phyloP scores from a whole-genome alignment of 2,113 vertebrate species.

The Pseudorasbora parva region DNA sequence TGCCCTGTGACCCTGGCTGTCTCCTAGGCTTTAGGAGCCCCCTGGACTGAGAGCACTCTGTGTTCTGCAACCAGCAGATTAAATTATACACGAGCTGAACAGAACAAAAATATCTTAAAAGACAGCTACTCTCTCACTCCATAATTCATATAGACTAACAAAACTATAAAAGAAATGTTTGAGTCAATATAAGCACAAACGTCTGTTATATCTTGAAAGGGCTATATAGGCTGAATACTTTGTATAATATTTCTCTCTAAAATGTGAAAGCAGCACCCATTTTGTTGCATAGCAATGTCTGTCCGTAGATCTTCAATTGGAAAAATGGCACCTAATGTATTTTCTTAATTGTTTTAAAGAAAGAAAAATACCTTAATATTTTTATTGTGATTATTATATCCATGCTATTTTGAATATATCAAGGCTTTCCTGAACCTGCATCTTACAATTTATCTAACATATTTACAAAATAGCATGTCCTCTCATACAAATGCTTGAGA shows the following conservation, averaged over 20 bases:
- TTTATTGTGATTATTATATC: too few relatives aligned
- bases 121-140: slow-evolving; percentile 19
- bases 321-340: neutral
- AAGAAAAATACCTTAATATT: neutral
- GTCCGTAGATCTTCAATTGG: neutral
- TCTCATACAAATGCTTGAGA: neutral
- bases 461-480: neutral
- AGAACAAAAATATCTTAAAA: slow-evolving; percentile 75
- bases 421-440: neutral
- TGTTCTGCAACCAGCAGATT: slow-evolving; percentile 65
- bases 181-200: neutral
- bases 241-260: neutral
- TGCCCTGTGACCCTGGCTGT: neutral
- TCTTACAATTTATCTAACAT: neutral
- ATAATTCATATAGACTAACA: slow-evolving; percentile 4
- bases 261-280: neutral
- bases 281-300: neutral
- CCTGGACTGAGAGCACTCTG: slow-evolving; percentile 1
- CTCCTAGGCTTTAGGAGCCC: slow-evolving; percentile 51
- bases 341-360: neutral
- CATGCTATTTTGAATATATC: too few relatives aligned
- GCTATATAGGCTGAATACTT: neutral
- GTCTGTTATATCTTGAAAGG: neutral
- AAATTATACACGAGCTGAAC: slow-evolving; percentile 75
- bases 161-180: neutral